Evolutionary conservation across 2,888 invertebrate genomes (phyloP), one percentile per base, ranked within the genome.

Genomic region (Athalia rosae): DNA sequence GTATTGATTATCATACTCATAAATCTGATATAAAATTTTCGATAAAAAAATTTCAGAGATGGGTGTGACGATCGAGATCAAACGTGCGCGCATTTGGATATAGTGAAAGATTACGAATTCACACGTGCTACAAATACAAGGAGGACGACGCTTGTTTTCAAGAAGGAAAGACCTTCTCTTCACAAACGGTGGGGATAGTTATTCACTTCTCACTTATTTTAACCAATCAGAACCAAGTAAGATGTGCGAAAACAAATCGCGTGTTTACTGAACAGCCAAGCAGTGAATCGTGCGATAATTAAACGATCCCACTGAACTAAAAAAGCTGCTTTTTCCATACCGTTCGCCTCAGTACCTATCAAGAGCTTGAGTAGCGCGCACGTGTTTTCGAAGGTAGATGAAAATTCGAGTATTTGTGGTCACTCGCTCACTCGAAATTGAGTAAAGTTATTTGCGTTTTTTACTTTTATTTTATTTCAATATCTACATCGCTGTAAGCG

Each of bases 231-330:
- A 67, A 48, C 50, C n/a, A 53, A 50, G 67, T 53, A 53, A 48
- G 15, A 67, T 67, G 67, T 67, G 67, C 67, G 67, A 67, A 67
- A 67, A 67, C 67, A 67, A 67, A 67, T 67, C 67, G 67, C 67
- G 11, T 67, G 67, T 67, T 67, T 67, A 67, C 53, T 48, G 6
- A 41, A 48, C 8, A 41, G 53, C 67, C 48, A 13, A 9, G 53
- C 5, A 50, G 15, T 47, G 47, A 64, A 45, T 64, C 11, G 50
- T n/a, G 41, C 8, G 50, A 50, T 50, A 28, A n/a, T 48, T 53
- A 67, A 13, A 15, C 4, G 15, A 7, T 13, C 11, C n/a, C n/a
- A 59, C 4, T 13, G 11, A n/a, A 11, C 13, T n/a, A n/a, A 53
- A 11, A 50, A 53, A 53, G n/a, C 59, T 59, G 11, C 13, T 7